Percentiles rank a stretch among this genome's conserved stretches.
phyloP scores from a whole-genome alignment of 1,140 invertebrate genomes.

The Homalodisca vitripennis region DNA sequence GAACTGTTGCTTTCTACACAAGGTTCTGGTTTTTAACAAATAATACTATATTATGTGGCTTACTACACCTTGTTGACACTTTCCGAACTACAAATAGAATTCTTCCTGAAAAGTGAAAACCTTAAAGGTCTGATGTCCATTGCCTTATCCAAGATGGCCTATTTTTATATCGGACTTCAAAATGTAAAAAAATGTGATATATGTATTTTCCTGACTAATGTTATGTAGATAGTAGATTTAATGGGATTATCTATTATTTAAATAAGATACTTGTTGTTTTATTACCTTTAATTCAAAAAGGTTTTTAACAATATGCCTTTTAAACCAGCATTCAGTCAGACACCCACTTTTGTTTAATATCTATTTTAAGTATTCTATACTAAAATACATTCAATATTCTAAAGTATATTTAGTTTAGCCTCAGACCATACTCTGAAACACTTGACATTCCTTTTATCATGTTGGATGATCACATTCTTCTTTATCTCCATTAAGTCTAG shows the following conservation, averaged over 20 bases:
- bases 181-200: constrained; percentile 12
- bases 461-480: no score
- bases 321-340: not conserved
- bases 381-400: not conserved
- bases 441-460: no score
- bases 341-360: not conserved
- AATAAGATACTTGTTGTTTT: not conserved
- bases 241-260: not conserved
- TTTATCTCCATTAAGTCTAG: no score
- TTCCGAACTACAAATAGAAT: not conserved
- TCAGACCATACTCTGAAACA: no score
- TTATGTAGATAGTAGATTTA: constrained; percentile 26
- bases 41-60: not conserved
- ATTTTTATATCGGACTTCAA: not conserved
- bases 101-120: not conserved
- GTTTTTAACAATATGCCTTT: not conserved
- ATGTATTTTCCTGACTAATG: constrained; percentile 13
- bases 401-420: not conserved
- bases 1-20: not conserved
- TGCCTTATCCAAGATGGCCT: not conserved
- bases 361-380: not conserved
- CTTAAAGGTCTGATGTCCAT: not conserved
- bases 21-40: not conserved
- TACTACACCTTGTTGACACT: not conserved
- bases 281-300: not conserved